These are phyloP conservation scores for Syngnathoides biaculeatus DNA, from an alignment of 2,113 vertebrate genomes.

Conservation along the genomic window DNA sequence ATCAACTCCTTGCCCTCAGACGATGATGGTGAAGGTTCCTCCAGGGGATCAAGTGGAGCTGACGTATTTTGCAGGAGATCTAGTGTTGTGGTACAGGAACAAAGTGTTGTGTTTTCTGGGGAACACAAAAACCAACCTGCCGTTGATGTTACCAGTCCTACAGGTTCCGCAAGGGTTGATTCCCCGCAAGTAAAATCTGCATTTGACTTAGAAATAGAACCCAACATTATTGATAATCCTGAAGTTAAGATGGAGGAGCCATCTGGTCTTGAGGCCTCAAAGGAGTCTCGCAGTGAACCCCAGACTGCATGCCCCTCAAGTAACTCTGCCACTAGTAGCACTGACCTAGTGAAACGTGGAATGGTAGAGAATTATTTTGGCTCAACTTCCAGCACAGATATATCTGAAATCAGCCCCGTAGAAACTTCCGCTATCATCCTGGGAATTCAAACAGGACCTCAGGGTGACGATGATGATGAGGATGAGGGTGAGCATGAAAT, in stretches of 20 bases:
- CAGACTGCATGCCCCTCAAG: conserved; percentile 69
- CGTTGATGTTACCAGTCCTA: conserved; percentile 1
- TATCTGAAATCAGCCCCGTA: conserved; percentile 79
- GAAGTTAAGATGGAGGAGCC: conserved; percentile 42
- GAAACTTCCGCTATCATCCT: conserved; percentile 72
- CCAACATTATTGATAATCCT: conserved; percentile 40
- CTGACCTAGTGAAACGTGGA: conserved; percentile 89
- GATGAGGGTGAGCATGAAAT: conserved; percentile 86
- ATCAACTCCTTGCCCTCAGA: conserved; percentile 95
- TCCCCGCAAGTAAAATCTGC: conserved; percentile 25
- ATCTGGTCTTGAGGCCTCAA: conserved; percentile 22
- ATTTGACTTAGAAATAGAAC: conserved; percentile 39
- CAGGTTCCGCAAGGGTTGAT: conserved; percentile 17
- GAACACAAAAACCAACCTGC: conserved; percentile 26
- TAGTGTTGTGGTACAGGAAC: conserved; percentile 77
- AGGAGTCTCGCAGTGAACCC: conserved; percentile 57
- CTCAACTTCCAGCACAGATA: conserved; percentile 81
- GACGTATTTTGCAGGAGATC: conserved; percentile 71
- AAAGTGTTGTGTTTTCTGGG: conserved; percentile 78
- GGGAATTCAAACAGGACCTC: conserved; percentile 57
- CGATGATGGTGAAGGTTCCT: conserved; percentile 86
- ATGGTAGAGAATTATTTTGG: conserved; percentile 97
- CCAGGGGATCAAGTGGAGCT: conserved; percentile 73
- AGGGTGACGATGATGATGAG: conserved; percentile 72
- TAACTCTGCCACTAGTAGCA: conserved; percentile 81